Base-by-base conservation (phyloP, 2,888 invertebrate genomes). In the Adelognathus sp. region DNA sequence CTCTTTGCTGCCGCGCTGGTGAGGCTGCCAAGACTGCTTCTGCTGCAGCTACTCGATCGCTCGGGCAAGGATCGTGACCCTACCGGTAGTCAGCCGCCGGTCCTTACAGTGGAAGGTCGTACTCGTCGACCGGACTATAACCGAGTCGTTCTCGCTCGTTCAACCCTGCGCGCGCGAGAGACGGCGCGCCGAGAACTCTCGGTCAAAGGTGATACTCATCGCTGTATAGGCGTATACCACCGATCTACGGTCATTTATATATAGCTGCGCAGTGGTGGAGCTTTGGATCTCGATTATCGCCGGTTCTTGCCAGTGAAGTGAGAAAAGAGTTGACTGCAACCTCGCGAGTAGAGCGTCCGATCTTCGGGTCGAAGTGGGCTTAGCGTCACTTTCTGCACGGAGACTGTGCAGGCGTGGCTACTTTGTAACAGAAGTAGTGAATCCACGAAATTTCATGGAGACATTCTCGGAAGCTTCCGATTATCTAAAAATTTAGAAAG, bases 51-150 rank as follows among this genome's bases (percentile, higher is more conserved):
- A 73, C 69, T 70, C 78, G 69, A 78, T 78, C 78, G 78, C 58
- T 74, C 78, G 73, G 69, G 78, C 78, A 74, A 74, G 78, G 78
- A 78, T 78, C 78, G 73, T 78, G 78, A 78, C 78, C 78, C 76
- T 79, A 81, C 81, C 79, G 76, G 79, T 75, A 82, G 82, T 82
- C 80, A 79, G 76, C 80, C 82, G 82, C 77, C 80, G 80, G 80
- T 79, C 82, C 73, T 81, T 77, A 64, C 63, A 75, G 58, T 69
- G 78, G 75, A 82, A 82, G 82, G 80, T 81, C 79, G 79, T 79
- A 72, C 54, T 75, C 70, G 66, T 66, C 78, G 73, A 70, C 69
- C 64, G 64, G 73, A 78, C 63, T 69, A 66, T n/a, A n/a, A n/a
- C 67, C 44, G 18, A 21, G 33, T 70, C 71, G n/a, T n/a, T 64